Conservation (phyloP, 2,797 vertebrate species). For the Mus caroli region DNA sequence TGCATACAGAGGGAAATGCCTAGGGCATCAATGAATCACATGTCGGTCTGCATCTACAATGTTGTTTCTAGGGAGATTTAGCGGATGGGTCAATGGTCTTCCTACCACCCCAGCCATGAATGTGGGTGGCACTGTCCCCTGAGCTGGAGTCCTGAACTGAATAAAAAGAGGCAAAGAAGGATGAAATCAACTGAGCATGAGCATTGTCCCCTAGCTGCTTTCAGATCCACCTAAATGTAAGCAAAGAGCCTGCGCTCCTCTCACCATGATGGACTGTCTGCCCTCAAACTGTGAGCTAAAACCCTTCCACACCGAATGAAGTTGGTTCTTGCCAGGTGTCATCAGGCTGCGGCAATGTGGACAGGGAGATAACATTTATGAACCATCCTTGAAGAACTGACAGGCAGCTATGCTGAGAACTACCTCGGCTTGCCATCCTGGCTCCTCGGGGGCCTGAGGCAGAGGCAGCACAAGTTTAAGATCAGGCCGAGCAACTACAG, state of each 20-base stretch:
- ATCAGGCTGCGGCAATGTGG: background rate
- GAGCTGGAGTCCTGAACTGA: background rate
- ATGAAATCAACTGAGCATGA: background rate
- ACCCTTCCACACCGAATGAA: background rate
- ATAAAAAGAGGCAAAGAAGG: background rate
- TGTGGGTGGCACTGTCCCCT: background rate
- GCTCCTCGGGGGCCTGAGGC: no score
- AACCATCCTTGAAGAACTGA: background rate
- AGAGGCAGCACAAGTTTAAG: background rate
- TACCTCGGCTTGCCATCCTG: background rate
- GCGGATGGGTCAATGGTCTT: background rate
- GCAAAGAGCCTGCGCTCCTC: no score
- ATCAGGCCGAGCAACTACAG: background rate
- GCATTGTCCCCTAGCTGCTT: background rate
- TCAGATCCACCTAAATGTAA: background rate
- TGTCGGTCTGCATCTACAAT: background rate
- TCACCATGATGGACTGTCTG: background rate
- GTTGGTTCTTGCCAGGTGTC: background rate
- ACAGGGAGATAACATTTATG: no score
- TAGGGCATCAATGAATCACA: background rate
- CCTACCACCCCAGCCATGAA: background rate
- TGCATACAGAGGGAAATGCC: background rate
- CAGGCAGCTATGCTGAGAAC: background rate
- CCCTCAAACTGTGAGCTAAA: background rate
- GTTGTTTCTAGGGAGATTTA: background rate